Evolutionary conservation across 92 coral and sea anemone genomes (phyloP), one percentile per base, ranked within the genome.

Genomic region (Epizoanthus ramosus): DNA sequence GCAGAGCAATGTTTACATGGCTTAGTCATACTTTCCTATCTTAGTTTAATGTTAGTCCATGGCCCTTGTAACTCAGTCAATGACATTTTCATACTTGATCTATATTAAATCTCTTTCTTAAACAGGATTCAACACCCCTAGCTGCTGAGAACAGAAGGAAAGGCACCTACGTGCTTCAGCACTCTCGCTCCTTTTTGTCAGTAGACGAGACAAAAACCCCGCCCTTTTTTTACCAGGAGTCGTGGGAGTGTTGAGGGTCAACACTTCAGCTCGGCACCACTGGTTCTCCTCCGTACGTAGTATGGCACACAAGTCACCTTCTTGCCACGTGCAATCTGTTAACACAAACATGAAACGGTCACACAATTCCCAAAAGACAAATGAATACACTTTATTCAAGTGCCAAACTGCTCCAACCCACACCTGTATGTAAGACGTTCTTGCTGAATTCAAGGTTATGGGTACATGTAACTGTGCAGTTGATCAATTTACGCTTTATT

Each of bases 201-300:
- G 47, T 41, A 77, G 82, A 13, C 82, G 82, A 21, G 82, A 77
- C 56, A 77, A 61, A 77, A 77, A 77, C 15, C 82, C 82, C 15
- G 82, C 19, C 68, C 63, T 77, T 69, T 77, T 77, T 13, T 77
- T 77, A 41, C 8, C 63, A 16, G 82, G 82, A 65, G 82, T 77
- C 31, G 71, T 19, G 35, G 65, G 63, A 8, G 82, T 5, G 63
- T 21, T 22, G 71, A 75, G 18, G 57, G 82, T 12, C 12, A 35
- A 25, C 57, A 76, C 70, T 68, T 76, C 57, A 16, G 71, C 82
- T 8, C 82, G 57, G 58, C 66, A 63, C 82, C 82, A 77, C 70
- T 77, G 71, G 82, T 63, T 41, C 10, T 77, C 50, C 28, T 61
- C 71, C 0, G 59, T 0, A 23, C 33, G 45, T 6, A 57, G 56